Evolutionary conservation across 1,140 invertebrate genomes (phyloP).

Genomic region (Drosophila virilis): DNA sequence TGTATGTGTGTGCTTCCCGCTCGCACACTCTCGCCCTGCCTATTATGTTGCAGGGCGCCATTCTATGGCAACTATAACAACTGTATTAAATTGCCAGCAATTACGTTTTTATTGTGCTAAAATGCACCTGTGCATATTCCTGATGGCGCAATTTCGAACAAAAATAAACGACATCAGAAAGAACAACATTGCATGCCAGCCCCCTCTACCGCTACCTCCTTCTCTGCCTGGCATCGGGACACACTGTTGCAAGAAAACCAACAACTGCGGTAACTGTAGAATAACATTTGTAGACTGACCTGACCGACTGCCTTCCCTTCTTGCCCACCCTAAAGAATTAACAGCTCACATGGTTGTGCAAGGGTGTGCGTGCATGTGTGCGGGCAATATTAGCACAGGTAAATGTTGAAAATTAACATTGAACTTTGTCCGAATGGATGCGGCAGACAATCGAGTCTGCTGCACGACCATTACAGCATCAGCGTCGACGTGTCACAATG

Average conservation of each 20-base stretch:
- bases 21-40: neutral
- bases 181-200: conserved; percentile 67
- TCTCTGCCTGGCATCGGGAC: neutral
- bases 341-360: conserved; percentile 37
- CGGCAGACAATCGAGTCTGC: conserved; percentile 35
- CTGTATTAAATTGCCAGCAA: conserved; percentile 80
- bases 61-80: conserved; percentile 64
- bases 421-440: conserved; percentile 62
- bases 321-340: conserved; percentile 22
- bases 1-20: neutral
- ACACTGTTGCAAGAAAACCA: conserved; percentile 61
- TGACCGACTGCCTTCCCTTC: neutral
- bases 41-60: neutral
- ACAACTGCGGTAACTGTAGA: conserved; percentile 75
- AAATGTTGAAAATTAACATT: conserved; percentile 82
- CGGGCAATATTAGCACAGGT: conserved; percentile 75
- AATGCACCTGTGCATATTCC: conserved; percentile 83
- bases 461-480: conserved; percentile 13
- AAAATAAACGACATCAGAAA: conserved; percentile 83
- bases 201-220: neutral
- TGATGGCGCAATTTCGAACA: conserved; percentile 83
- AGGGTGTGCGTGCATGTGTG: conserved; percentile 33
- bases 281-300: conserved; percentile 57
- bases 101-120: conserved; percentile 83
- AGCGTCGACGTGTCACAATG: conserved; percentile 59